These are phyloP conservation scores for Lethocerus indicus DNA, from an alignment of 1,140 invertebrate species.

Conservation along the genomic window DNA sequence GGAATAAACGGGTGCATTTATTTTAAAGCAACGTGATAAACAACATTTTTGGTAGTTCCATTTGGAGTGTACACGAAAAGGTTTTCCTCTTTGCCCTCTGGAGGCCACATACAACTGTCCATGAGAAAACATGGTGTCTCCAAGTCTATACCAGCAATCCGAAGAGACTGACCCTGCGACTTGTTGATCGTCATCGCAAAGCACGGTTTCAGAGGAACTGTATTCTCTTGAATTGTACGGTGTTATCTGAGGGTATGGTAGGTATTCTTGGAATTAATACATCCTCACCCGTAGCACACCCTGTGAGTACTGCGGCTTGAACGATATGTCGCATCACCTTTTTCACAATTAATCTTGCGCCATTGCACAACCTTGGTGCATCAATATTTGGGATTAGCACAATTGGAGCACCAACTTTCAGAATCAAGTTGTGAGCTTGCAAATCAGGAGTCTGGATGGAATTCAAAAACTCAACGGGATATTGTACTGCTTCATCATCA, in stretches of 20 bases:
- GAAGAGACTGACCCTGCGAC: constrained; percentile 17
- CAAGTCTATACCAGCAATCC: constrained; percentile 13
- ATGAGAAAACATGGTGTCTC: constrained; percentile 19
- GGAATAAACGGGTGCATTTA: too few species aligned
- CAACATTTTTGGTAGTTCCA: constrained; percentile 11
- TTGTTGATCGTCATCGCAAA: constrained; percentile 30
- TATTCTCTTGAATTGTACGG: constrained; percentile 12
- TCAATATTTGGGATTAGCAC: constrained; percentile 25
- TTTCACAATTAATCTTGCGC: constrained; percentile 19
- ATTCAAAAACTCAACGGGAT: constrained; percentile 23
- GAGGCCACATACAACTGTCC: constrained; percentile 20
- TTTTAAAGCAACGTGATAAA: constrained; percentile 8
- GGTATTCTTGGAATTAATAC: constrained; percentile 10
- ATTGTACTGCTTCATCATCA: constrained; percentile 20
- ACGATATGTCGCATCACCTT: constrained; percentile 21
- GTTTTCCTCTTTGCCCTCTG: constrained; percentile 6
- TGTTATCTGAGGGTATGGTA: constrained; percentile 10
- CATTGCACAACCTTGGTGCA: constrained; percentile 21
- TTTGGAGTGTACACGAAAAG: constrained; percentile 4
- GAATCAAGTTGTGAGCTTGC: constrained; percentile 14
- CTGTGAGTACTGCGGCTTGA: constrained; percentile 10
- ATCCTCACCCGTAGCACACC: constrained; percentile 9
- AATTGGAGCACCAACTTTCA: constrained; percentile 19
- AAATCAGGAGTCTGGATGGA: constrained; percentile 16
- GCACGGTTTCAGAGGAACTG: constrained; percentile 24